phyloP scores from a whole-genome alignment of 2,888 invertebrate genomes.

The Erebia aethiops region DNA sequence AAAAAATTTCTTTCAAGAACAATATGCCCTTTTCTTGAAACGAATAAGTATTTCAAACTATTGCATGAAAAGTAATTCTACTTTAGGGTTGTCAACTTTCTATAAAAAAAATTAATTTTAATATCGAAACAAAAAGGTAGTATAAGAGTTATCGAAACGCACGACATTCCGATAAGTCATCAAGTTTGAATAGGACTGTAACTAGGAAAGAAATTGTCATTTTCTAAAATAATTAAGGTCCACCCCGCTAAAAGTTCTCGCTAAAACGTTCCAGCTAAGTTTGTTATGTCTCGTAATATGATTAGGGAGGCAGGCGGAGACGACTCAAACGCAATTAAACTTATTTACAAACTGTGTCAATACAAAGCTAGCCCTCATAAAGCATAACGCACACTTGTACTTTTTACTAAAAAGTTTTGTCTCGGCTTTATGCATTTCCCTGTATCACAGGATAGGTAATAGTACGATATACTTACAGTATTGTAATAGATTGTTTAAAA shows the following conservation, averaged over 20 bases:
- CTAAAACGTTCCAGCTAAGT: constrained; percentile 10
- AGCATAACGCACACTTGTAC: not conserved
- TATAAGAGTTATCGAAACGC: no score
- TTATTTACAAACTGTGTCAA: constrained; percentile 19
- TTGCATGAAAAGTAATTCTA: not conserved
- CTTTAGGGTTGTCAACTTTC: not conserved
- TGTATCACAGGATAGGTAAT: no score
- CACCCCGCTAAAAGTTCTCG: not conserved
- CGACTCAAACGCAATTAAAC: constrained; percentile 19
- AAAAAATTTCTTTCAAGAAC: constrained; percentile 9
- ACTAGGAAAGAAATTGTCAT: not conserved
- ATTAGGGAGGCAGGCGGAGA: constrained; percentile 3
- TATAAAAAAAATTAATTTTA: no score
- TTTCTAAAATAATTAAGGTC: not conserved
- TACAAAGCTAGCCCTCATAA: constrained; percentile 13
- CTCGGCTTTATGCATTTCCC: no score
- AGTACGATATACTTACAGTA: no score
- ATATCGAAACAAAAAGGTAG: no score
- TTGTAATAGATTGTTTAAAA: no score
- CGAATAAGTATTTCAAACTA: not conserved
- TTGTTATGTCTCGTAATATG: constrained; percentile 12
- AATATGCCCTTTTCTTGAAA: not conserved
- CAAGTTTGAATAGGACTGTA: not conserved
- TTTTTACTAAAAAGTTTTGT: not conserved
- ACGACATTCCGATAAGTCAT: no score